A percentile compares a stretch with the other conserved stretches of the same genome.
These are phyloP conservation scores for Charina bottae DNA, from an alignment of 2,113 vertebrate species.

Conservation along the genomic window DNA sequence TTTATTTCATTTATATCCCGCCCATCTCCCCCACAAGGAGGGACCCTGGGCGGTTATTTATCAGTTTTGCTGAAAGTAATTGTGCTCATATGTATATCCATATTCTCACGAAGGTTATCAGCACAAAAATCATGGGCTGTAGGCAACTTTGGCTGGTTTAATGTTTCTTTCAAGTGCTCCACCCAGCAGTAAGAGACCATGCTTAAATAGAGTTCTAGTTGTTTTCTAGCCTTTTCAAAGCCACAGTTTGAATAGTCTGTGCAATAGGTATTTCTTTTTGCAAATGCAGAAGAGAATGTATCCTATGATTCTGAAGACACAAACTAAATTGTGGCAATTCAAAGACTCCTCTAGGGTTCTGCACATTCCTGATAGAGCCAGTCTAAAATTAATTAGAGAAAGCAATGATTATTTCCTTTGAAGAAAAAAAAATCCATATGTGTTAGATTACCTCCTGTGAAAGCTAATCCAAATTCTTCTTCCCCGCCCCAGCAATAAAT, in stretches of 20 bases:
- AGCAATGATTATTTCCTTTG: neutral
- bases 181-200: neutral
- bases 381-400: constrained; percentile 37
- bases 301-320: constrained; percentile 33
- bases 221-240: constrained; percentile 25
- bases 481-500: neutral
- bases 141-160: neutral
- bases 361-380: constrained; percentile 8
- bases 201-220: constrained; percentile 20
- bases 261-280: constrained; percentile 48
- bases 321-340: constrained; percentile 40
- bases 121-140: neutral
- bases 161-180: neutral
- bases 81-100: neutral
- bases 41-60: too few relatives aligned
- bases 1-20: too few relatives aligned
- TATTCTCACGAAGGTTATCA: neutral
- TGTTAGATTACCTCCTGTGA: constrained; percentile 21
- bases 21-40: too few relatives aligned
- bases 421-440: neutral
- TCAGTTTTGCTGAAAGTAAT: neutral
- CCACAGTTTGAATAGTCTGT: neutral
- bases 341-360: neutral
- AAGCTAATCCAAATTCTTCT: constrained; percentile 18
- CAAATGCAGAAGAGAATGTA: constrained; percentile 28